phyloP scores from a whole-genome alignment of 2,113 vertebrate species.

The Heloderma charlesbogerti region DNA sequence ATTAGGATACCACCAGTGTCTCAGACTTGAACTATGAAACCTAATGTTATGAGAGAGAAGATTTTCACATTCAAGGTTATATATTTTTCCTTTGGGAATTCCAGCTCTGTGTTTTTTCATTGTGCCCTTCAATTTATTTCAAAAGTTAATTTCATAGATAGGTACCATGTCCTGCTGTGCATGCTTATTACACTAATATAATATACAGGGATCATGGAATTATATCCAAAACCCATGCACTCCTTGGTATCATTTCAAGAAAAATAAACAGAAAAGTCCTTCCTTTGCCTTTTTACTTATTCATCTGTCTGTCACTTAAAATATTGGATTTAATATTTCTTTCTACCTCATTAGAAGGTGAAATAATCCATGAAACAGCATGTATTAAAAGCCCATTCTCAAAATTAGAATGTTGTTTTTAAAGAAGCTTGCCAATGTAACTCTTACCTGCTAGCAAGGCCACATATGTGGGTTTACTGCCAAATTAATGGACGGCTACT shows the following conservation, averaged over 20 bases:
- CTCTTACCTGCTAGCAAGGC: constrained; percentile 48
- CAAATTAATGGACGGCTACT: constrained; percentile 76
- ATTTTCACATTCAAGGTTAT: constrained; percentile 59
- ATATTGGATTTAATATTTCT: constrained; percentile 73
- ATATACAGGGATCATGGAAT: constrained; percentile 59
- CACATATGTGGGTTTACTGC: constrained; percentile 70
- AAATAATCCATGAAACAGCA: constrained; percentile 70
- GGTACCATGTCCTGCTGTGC: constrained; percentile 58
- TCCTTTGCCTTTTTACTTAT: constrained; percentile 40
- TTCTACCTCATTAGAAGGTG: constrained; percentile 65
- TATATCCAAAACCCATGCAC: constrained; percentile 50
- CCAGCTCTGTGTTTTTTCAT: constrained; percentile 59
- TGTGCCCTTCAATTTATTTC: constrained; percentile 58
- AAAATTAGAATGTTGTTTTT: constrained; percentile 63
- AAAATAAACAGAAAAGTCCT: constrained; percentile 51
- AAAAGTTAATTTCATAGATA: constrained; percentile 59
- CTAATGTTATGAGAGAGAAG: constrained; percentile 53
- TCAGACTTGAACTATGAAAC: constrained; percentile 51
- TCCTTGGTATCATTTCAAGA: constrained; percentile 24
- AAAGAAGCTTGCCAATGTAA: constrained; percentile 61
- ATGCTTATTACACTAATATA: constrained; percentile 70
- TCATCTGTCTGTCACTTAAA: constrained; percentile 64
- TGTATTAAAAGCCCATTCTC: constrained; percentile 63
- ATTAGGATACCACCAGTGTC: constrained; percentile 8
- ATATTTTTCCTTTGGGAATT: constrained; percentile 50